Percentiles rank a stretch among this genome's conserved stretches.
These are phyloP conservation scores for Atherinomorus stipes DNA, from an alignment of 2,113 vertebrate species.

Conservation along the genomic window DNA sequence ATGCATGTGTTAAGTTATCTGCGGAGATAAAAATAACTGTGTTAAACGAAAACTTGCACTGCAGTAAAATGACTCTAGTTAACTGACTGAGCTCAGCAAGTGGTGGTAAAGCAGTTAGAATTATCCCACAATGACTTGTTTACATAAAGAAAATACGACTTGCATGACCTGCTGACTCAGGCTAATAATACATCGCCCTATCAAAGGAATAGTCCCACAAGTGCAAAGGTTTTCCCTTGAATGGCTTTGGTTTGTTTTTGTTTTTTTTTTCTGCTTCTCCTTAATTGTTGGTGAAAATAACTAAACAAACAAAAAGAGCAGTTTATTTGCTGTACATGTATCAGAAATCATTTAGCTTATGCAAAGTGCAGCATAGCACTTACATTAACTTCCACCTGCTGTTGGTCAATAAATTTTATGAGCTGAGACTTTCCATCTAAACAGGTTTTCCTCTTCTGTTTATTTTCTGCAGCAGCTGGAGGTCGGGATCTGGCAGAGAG, in stretches of 20 bases:
- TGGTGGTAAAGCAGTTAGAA: background rate
- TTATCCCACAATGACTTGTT: background rate
- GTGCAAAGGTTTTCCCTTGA: too few relatives aligned
- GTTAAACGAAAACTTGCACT: background rate
- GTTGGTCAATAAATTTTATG: background rate
- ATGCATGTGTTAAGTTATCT: background rate
- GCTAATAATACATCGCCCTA: background rate
- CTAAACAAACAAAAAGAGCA: too few relatives aligned
- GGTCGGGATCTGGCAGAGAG: conserved; percentile 48
- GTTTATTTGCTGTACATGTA: background rate
- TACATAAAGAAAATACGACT: background rate
- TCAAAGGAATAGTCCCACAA: too few relatives aligned
- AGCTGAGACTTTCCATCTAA: conserved; percentile 6
- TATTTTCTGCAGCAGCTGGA: conserved; percentile 43
- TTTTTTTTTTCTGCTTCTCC: background rate
- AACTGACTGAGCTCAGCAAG: background rate
- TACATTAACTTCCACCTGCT: conserved; percentile 31
- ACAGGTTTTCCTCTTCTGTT: conserved; percentile 19
- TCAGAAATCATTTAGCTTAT: background rate
- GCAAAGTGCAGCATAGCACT: background rate
- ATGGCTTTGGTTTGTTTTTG: too few relatives aligned
- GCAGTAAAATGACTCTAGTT: conserved; percentile 1
- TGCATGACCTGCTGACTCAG: background rate
- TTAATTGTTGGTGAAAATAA: background rate
- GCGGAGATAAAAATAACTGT: background rate